Conservation (phyloP, 1,140 invertebrate species). For the Cylas formicarius region DNA sequence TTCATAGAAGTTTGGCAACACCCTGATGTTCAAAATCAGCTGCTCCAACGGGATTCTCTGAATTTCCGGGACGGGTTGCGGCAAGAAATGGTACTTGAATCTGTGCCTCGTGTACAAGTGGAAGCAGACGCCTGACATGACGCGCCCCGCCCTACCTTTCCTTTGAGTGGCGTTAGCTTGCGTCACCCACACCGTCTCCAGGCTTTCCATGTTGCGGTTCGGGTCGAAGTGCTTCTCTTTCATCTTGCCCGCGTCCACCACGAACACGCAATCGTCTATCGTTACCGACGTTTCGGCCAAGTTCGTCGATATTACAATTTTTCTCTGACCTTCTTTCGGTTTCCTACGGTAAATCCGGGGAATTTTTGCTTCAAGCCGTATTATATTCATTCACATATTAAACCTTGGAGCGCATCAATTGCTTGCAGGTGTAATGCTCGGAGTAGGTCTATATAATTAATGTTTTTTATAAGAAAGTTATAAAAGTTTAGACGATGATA, state of each 20-base stretch:
- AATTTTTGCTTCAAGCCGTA: no score
- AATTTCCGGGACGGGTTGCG: conserved; percentile 77
- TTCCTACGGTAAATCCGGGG: conserved; percentile 50
- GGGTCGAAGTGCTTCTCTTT: conserved; percentile 84
- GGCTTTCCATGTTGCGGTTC: conserved; percentile 75
- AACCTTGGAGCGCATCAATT: no score
- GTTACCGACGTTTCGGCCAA: conserved; percentile 93
- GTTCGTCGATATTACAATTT: conserved; percentile 89
- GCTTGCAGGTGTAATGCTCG: no score
- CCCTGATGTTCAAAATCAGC: conserved; percentile 80
- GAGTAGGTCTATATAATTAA: no score
- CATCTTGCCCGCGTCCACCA: conserved; percentile 84
- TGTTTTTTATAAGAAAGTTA: no score
- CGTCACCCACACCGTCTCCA: conserved; percentile 74
- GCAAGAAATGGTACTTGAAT: conserved; percentile 53
- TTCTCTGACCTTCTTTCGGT: conserved; percentile 61
- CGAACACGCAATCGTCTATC: conserved; percentile 88
- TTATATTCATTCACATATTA: no score
- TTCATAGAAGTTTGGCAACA: conserved; percentile 62
- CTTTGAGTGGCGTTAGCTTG: conserved; percentile 73
- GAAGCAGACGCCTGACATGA: conserved; percentile 76
- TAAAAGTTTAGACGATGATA: no score
- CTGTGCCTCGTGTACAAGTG: conserved; percentile 71
- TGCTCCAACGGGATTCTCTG: conserved; percentile 79
- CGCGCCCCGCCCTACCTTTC: conserved; percentile 80